These are phyloP conservation scores for Hydropsyche betteni DNA, from an alignment of 2,888 invertebrate genomes.

Conservation along the genomic window DNA sequence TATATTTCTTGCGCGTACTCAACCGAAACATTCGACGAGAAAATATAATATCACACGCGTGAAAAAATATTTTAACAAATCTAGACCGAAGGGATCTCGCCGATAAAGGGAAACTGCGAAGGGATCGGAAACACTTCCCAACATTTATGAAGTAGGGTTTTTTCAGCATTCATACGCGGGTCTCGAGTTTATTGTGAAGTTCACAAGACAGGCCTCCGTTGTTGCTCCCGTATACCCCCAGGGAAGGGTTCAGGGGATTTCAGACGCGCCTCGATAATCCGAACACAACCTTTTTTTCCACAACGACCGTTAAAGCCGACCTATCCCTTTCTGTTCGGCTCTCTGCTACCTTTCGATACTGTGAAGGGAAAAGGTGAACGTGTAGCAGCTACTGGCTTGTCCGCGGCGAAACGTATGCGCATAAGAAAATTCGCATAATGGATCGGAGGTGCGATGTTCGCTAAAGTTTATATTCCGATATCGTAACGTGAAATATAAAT, in stretches of 20 bases:
- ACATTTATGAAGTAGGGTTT: conserved; percentile 26
- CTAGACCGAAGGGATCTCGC: conserved; percentile 10
- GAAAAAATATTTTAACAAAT: not conserved
- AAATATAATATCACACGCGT: too few species aligned
- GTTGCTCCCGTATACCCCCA: conserved; percentile 14
- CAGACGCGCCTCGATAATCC: conserved; percentile 17
- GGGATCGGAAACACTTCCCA: conserved; percentile 29
- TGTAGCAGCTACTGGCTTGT: too few species aligned
- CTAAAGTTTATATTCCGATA: too few species aligned
- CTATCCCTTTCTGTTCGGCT: not conserved
- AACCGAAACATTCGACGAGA: too few species aligned
- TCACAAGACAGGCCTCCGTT: conserved; percentile 19
- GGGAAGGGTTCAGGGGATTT: conserved; percentile 1
- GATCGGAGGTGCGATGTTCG: too few species aligned
- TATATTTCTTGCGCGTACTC: too few species aligned
- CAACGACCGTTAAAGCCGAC: not conserved
- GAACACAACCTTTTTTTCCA: conserved; percentile 9
- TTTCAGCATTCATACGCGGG: too few species aligned
- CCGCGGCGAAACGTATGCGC: too few species aligned
- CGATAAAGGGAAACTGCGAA: conserved; percentile 3
- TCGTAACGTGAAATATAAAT: too few species aligned
- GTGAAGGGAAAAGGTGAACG: too few species aligned
- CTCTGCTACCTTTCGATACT: too few species aligned
- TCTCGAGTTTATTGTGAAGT: conserved; percentile 27
- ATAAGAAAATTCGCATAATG: too few species aligned